Conservation (phyloP, 2,888 invertebrate genomes). For the Xestia xanthographa region DNA sequence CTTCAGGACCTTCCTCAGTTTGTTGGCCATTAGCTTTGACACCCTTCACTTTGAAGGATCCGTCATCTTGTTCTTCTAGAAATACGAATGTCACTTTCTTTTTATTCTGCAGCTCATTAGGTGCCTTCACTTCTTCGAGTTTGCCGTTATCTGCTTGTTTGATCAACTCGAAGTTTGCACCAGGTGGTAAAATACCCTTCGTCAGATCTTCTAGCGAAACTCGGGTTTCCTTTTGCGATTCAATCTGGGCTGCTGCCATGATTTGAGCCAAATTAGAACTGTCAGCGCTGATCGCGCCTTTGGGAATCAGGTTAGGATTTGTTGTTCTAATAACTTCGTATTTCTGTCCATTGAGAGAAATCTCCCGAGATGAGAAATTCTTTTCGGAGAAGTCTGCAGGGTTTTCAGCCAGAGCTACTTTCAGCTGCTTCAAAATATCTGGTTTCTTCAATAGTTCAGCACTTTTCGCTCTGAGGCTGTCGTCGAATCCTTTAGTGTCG, state of each 20-base stretch:
- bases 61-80: conserved; percentile 96
- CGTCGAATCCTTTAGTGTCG: conserved; percentile 90
- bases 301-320: conserved; percentile 92
- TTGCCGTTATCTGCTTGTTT: conserved; percentile 94
- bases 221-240: conserved; percentile 90
- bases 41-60: conserved; percentile 96
- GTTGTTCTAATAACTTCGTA: conserved; percentile 93
- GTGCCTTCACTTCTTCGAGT: conserved; percentile 92
- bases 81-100: conserved; percentile 97
- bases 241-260: conserved; percentile 82
- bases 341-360: conserved; percentile 94
- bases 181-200: conserved; percentile 94
- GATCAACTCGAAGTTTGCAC: conserved; percentile 95
- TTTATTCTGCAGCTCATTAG: conserved; percentile 91
- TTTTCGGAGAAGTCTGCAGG: conserved; percentile 92
- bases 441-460: conserved; percentile 92
- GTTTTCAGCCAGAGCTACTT: conserved; percentile 93
- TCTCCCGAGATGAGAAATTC: conserved; percentile 93
- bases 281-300: conserved; percentile 89
- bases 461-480: conserved; percentile 87
- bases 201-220: conserved; percentile 94
- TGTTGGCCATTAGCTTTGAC: conserved; percentile 94
- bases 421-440: conserved; percentile 93
- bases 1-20: conserved; percentile 93
- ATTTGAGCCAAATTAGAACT: conserved; percentile 84